phyloP scores from a whole-genome alignment of 1,140 invertebrate species.

The Eupristina koningsbergeri region DNA sequence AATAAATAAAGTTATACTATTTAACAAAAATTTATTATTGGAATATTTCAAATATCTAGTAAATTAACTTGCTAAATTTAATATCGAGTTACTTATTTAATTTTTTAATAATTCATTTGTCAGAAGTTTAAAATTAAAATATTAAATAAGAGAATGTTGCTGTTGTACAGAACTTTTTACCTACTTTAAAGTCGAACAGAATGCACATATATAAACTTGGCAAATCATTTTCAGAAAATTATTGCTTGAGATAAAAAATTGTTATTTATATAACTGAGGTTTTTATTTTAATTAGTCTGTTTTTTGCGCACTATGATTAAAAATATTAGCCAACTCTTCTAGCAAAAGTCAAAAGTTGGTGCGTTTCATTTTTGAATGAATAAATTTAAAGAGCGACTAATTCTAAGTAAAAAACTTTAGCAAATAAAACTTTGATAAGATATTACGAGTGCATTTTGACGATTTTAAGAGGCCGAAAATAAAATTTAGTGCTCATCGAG shows the following conservation, averaged over 20 bases:
- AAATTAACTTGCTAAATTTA: no score
- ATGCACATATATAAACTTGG: no score
- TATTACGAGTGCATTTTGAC: neutral
- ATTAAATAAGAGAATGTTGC: no score
- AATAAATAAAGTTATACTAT: no score
- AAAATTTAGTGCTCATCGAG: neutral
- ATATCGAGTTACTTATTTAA: no score
- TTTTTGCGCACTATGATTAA: neutral
- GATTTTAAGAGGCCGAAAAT: neutral
- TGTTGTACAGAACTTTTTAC: no score
- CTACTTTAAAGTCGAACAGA: neutral
- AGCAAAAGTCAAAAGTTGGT: neutral
- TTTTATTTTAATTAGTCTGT: neutral
- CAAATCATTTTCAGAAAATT: neutral
- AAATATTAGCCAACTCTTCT: neutral
- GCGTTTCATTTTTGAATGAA: neutral
- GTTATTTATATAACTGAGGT: neutral
- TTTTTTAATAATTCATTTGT: no score
- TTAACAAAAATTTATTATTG: neutral
- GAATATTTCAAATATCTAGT: no score
- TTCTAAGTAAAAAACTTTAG: neutral
- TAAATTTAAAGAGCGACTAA: neutral
- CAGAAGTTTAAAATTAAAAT: no score
- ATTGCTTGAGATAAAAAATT: neutral
- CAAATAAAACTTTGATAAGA: no score